Percentiles rank a stretch among this genome's conserved stretches.
phyloP scores from a whole-genome alignment of 92 coral and sea anemone genomes.

The Phenganax stokvisi region DNA sequence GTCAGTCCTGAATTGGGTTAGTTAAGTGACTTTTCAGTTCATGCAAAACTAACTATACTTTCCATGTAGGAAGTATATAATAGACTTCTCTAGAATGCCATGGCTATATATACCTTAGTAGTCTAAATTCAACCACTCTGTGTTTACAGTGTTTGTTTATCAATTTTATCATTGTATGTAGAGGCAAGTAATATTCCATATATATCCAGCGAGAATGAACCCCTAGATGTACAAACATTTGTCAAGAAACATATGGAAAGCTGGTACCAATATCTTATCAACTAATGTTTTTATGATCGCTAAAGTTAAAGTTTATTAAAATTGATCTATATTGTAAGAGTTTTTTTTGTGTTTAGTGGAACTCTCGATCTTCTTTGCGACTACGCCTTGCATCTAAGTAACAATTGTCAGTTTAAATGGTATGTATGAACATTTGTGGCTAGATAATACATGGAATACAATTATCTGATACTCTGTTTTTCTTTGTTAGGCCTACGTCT shows the following conservation, averaged over 20 bases:
- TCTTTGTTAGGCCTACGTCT: constrained; percentile 64
- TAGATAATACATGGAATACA: background rate
- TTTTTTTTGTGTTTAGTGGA: constrained; percentile 54
- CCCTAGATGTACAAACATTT: constrained; percentile 84
- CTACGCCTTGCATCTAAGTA: constrained; percentile 72
- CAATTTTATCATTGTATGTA: background rate
- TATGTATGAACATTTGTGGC: constrained; percentile 3
- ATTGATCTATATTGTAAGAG: background rate
- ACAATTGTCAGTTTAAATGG: constrained; percentile 88
- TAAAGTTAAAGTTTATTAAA: no score
- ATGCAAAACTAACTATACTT: background rate
- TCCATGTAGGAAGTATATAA: no score
- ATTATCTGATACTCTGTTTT: background rate
- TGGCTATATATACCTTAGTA: background rate
- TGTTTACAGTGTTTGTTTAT: background rate
- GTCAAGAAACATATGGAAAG: constrained; percentile 91
- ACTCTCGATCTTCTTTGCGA: constrained; percentile 76
- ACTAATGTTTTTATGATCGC: no score
- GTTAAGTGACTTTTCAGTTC: background rate
- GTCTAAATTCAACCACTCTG: background rate
- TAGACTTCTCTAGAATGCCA: background rate
- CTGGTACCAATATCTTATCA: constrained; percentile 45
- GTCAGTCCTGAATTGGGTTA: constrained; percentile 27
- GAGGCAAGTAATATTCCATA: constrained; percentile 48
- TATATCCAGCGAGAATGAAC: constrained; percentile 91